Conservation (phyloP, 2,888 invertebrate genomes). For the Rhopalosiphum nymphaeae region DNA sequence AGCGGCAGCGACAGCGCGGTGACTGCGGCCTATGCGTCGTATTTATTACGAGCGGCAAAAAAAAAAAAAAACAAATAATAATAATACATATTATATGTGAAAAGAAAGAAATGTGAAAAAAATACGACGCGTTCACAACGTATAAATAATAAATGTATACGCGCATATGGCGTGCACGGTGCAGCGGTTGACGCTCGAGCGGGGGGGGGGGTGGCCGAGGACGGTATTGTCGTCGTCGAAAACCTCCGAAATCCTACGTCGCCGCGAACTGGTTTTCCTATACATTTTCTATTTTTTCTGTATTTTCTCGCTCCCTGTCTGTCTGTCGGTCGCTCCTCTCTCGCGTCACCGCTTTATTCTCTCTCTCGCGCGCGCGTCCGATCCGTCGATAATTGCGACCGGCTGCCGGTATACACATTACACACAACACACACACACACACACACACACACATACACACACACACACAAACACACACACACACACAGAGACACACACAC, state of each 20-base stretch:
- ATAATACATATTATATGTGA: background rate
- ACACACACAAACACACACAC: background rate
- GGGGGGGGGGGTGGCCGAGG: conserved; percentile 8
- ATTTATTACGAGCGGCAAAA: conserved; percentile 42
- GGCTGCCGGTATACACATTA: conserved; percentile 16
- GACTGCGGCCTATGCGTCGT: conserved; percentile 18
- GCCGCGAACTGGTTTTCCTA: conserved; percentile 47
- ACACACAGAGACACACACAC: background rate
- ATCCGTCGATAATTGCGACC: conserved; percentile 51
- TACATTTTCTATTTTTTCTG: background rate
- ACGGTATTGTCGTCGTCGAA: background rate
- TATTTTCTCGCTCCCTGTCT: background rate
- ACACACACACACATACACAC: background rate
- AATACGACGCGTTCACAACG: conserved; percentile 26
- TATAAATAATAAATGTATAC: conserved; percentile 26
- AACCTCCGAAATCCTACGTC: conserved; percentile 44
- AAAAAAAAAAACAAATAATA: background rate
- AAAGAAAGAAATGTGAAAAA: conserved; percentile 16
- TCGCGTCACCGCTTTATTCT: background rate
- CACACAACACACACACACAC: background rate
- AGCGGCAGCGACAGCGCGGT: background rate
- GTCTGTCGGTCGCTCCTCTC: background rate
- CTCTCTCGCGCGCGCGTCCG: background rate
- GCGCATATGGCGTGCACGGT: background rate
- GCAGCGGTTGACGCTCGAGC: background rate